Evolutionary conservation across 2,797 vertebrate genomes (phyloP), one percentile per base, ranked within the genome.

Genomic region (Parauchenoglanis ngamensis): DNA sequence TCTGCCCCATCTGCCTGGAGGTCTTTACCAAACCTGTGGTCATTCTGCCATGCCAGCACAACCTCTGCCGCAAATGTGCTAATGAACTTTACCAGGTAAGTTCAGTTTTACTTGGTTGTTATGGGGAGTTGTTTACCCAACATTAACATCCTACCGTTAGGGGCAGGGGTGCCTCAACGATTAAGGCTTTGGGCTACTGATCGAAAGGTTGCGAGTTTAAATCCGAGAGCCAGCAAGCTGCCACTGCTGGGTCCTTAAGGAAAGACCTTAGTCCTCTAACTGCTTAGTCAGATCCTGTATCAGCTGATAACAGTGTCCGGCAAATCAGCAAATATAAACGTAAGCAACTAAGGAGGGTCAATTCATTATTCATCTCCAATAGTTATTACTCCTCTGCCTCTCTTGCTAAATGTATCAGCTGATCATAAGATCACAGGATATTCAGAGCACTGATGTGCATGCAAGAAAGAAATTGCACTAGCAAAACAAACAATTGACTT

Each of bases 1-100:
- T 94, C 89, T 96, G 96, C 67, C 96, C 93, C 82, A 92, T 94
- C 79, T 94, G 93, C 68, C 73, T 93, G 89, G 93, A 94, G 57
- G 89, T 94, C 28, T 93, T 94, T 85, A 93, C 91, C 19, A 94
- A 93, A 82, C 93, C 93, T 21, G 93, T 94, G 59, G 93, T 94
- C 85, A 92, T 94, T 35, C 89, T 94, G 75, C 93, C 93, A 25
- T 94, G 93, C 88, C 91, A 92, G 73, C 93, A 94, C 89, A 94
- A 94, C 89, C 92, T 94, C 44, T 96, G 96, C 88, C 94, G 96
- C 79, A 96, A 94, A 91, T 96, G 96, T 90, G 96, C 96, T 83
- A 96, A 96, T 78, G 94, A 96, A 78, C 94, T 96, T 46, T 96
- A 96, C 91, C 95, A 95, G 96, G 93, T 94, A 86, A 85, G 91